A percentile compares a stretch with the other conserved stretches of the same genome.
Conservation (phyloP, 1,140 invertebrate genomes). For the Cydia splendana region DNA sequence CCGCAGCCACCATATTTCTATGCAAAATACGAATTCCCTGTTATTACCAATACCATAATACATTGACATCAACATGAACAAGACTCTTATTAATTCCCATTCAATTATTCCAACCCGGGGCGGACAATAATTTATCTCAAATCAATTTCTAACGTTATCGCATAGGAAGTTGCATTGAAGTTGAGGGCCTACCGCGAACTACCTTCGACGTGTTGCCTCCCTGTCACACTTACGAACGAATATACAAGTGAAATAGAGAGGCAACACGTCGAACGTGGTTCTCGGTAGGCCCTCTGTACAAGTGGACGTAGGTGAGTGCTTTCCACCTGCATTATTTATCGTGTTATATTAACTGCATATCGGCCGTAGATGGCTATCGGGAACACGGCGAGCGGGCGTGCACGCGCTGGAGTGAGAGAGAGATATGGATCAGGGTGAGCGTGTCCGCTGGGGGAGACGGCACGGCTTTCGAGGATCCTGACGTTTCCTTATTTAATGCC, state of each 20-base stretch:
- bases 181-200: too few relatives aligned
- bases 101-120: slow-evolving; percentile 20
- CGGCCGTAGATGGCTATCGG: slow-evolving; percentile 69
- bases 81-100: slow-evolving; percentile 16
- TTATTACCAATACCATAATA: slow-evolving; percentile 7
- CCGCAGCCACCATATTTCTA: background rate
- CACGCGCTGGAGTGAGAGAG: slow-evolving; percentile 63
- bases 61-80: slow-evolving; percentile 2
- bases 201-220: too few relatives aligned
- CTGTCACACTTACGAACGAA: too few relatives aligned
- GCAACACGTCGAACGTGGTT: too few relatives aligned
- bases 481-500: too few relatives aligned
- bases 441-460: slow-evolving; percentile 42
- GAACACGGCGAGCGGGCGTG: slow-evolving; percentile 63
- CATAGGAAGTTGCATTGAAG: slow-evolving; percentile 55
- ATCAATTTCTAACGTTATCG: slow-evolving; percentile 61
- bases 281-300: slow-evolving; percentile 25
- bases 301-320: slow-evolving; percentile 56
- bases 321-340: slow-evolving; percentile 74
- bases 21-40: background rate
- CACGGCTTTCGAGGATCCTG: slow-evolving; percentile 35
- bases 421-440: slow-evolving; percentile 60
- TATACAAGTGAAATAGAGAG: too few relatives aligned
- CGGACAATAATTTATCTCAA: slow-evolving; percentile 55
- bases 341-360: slow-evolving; percentile 74